Base-by-base conservation (phyloP, 1,140 invertebrate genomes). In the Diorhabda carinulata region DNA sequence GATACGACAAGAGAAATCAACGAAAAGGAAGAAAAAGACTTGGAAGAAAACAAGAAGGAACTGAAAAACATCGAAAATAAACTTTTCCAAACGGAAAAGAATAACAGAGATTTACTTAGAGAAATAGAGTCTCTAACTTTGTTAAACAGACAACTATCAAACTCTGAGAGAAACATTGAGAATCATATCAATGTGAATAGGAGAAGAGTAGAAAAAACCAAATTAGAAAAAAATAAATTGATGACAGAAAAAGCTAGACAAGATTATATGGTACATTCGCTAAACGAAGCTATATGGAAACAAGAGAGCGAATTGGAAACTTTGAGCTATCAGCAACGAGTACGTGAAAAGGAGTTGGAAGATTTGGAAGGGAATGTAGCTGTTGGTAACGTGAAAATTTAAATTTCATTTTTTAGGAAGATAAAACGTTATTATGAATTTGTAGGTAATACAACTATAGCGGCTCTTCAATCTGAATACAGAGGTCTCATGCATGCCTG, bases 401-500 rank as follows among this genome's bases (percentile, higher is more conserved):
- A 0, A 1, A 25, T 25, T 25, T 25, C 25, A 25, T 25, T 25
- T 25, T 25, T 25, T 25, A 25, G 2, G 25, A 25, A 25, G 1
- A 25, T 25, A 25, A 25, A 25, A 25, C 25, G 25, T 52, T 52
- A 52, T 8, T 52, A 4, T 52, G 6, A 25, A n/a, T 52, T 52
- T 52, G 2, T n/a, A 52, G 47, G 47, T 4, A 64, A 64, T 43
- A 86, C 87, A 4, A 90, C 92, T 77, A 80, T 93, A 41, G 88
- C 91, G 77, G 87, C 86, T 10, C 75, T 92, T 41, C 86, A 90
- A 74, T 83, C 86, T 47, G 90, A 92, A 70, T 86, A 91, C 70
- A 85, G 86, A 45, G 85, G 86, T 10, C 81, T 92, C 3, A 82
- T 90, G 56, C 86, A 86, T 74, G 83, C 89, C 6, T 93, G 91